Evolutionary conservation across 2,888 invertebrate genomes (phyloP).

Genomic region (Synergus itoensis): DNA sequence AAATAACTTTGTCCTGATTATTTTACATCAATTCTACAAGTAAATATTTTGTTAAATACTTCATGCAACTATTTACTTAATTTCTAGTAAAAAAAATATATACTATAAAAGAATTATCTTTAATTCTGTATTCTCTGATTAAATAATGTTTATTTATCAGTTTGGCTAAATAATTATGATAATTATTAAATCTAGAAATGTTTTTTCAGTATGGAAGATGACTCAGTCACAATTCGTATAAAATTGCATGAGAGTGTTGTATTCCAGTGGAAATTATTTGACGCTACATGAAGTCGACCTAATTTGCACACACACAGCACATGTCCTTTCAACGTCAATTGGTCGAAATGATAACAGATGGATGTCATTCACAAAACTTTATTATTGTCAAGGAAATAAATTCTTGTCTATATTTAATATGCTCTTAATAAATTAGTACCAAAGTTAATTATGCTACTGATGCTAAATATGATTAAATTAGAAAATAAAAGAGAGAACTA

Average conservation of each 20-base stretch:
- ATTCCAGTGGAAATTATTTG: not conserved
- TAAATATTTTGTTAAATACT: too few species aligned
- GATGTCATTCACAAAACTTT: not conserved
- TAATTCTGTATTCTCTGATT: not conserved
- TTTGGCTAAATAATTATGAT: not conserved
- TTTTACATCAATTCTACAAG: too few species aligned
- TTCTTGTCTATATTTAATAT: not conserved
- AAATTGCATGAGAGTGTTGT: conserved; percentile 1
- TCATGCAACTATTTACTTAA: too few species aligned
- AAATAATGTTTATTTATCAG: not conserved
- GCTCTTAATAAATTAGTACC: not conserved
- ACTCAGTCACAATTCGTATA: not conserved
- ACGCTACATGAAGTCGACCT: not conserved
- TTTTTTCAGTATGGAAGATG: not conserved
- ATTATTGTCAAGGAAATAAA: not conserved
- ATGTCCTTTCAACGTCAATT: conserved; percentile 1
- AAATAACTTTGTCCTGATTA: too few species aligned
- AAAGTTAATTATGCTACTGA: not conserved
- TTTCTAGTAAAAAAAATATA: too few species aligned
- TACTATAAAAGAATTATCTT: not conserved
- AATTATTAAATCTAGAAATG: not conserved
- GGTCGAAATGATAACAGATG: not conserved
- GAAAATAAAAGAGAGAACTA: not conserved
- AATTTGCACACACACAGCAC: not conserved
- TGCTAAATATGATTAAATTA: too few species aligned